Evolutionary conservation across 2,888 invertebrate species (phyloP).

Genomic region (Drosophila testacea): DNA sequence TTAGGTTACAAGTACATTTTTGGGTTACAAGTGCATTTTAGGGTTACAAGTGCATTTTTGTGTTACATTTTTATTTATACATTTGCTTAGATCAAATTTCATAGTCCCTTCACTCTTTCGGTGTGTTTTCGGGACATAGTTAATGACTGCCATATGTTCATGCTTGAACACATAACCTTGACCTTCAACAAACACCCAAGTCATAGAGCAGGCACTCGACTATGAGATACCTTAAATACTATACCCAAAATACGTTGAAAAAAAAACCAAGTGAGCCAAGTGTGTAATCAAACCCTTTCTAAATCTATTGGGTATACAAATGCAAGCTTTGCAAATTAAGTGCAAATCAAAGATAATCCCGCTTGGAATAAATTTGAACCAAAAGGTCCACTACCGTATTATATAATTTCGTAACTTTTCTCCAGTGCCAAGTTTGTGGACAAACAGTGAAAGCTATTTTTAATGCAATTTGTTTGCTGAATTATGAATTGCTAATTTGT

Average conservation of each 20-base stretch:
- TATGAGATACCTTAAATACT: neutral
- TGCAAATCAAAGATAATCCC: slow-evolving; percentile 38
- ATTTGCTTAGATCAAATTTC: no score
- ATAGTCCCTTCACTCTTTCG: no score
- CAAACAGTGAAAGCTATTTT: slow-evolving; percentile 32
- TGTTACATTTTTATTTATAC: no score
- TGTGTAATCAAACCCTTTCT: neutral
- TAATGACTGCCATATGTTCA: no score
- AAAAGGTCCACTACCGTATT: neutral
- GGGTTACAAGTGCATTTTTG: no score
- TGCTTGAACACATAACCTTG: slow-evolving; percentile 61
- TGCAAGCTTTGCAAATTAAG: slow-evolving; percentile 19
- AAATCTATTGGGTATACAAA: neutral
- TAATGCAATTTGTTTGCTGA: slow-evolving; percentile 49
- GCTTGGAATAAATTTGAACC: slow-evolving; percentile 31
- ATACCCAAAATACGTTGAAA: neutral
- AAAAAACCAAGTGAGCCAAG: no score
- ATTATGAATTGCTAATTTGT: slow-evolving; percentile 54
- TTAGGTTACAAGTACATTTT: no score
- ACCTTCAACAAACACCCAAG: slow-evolving; percentile 42
- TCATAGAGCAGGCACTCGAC: neutral
- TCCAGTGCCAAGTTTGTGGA: slow-evolving; percentile 6
- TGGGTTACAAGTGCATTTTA: no score
- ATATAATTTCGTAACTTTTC: slow-evolving; percentile 30
- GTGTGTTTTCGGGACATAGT: no score